Conservation (phyloP, 2,113 vertebrate genomes). For the Ciconia boyciana region DNA sequence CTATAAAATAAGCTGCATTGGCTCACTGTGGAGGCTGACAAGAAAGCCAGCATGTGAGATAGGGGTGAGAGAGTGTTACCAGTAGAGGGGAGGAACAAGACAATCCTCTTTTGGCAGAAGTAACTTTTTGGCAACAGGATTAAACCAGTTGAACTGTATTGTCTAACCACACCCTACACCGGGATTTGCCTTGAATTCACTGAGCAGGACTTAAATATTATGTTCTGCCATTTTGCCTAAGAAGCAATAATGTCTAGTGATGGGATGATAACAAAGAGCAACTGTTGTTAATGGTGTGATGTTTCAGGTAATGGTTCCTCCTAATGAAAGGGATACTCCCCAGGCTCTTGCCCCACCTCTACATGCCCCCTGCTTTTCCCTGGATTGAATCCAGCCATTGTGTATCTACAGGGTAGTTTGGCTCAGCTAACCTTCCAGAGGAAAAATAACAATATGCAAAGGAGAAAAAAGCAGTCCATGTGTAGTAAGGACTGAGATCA, state of each 20-base stretch:
- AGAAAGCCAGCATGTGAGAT: not conserved
- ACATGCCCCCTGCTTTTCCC: not conserved
- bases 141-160: not conserved
- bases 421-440: not conserved
- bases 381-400: not conserved
- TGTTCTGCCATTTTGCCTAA: not conserved
- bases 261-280: not conserved
- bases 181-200: not conserved
- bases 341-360: not conserved
- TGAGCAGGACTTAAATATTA: not conserved
- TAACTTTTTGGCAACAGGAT: not conserved
- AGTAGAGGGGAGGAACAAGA: not conserved
- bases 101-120: conserved; percentile 2
- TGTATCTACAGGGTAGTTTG: not conserved
- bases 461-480: not conserved
- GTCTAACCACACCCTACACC: conserved; percentile 15
- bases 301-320: not conserved
- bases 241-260: not conserved
- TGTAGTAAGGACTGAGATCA: not conserved
- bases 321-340: not conserved
- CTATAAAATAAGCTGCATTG: not conserved
- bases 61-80: not conserved
- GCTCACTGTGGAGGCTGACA: not conserved
- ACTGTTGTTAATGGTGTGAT: not conserved
- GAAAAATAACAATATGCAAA: not conserved